Evolutionary conservation across 37 sponge, comb jelly and placozoan genomes (phyloP), one percentile per base, ranked within the genome.

Genomic region (Haliclona indistincta): DNA sequence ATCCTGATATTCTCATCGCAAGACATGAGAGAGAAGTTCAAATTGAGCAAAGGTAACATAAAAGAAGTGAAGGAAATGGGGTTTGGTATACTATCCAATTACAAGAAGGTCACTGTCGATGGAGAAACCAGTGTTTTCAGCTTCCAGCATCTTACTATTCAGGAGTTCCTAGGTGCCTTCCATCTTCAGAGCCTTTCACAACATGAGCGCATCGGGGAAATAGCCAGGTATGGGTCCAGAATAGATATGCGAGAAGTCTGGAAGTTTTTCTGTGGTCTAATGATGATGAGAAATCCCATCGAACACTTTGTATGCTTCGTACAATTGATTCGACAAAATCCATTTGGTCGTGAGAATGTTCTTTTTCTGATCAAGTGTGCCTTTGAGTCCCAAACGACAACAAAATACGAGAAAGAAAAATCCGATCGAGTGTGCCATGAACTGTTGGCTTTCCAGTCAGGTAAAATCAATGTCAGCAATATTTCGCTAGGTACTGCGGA

Each of bases 91-190:
- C 6, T 58, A 6, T 58, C 60, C 22, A 25, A 11, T 58, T 58
- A 58, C 25, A 58, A 6, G 6, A 58, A 25, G 25, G 7, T 25
- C 23, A 58, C 6, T n/a, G 23, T 25, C 7, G 7, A 5, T 19
- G 20, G n/a, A 33, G 19, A 22, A 20, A 7, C 10, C 8, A 17
- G 38, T 19, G 5, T 15, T 0, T 76, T 76, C 63, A 70, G 77
- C 60, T 84, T 76, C 53, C 64, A 75, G 37, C 84, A 84, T 58
- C 68, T 76, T 13, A 84, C 84, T 10, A 35, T 61, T 29, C 84
- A 84, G 55, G 84, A 84, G 64, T 84, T 84, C 41, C 77, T 84
- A 0, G 43, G 77, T 32, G 84, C 84, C 28, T 80, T 29, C 38
- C 40, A 76, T 43, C 54, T 76, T 28, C 22, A 41, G 19, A 37